Evolutionary conservation across 2,113 vertebrate genomes (phyloP).

Genomic region (Mesocricetus auratus): DNA sequence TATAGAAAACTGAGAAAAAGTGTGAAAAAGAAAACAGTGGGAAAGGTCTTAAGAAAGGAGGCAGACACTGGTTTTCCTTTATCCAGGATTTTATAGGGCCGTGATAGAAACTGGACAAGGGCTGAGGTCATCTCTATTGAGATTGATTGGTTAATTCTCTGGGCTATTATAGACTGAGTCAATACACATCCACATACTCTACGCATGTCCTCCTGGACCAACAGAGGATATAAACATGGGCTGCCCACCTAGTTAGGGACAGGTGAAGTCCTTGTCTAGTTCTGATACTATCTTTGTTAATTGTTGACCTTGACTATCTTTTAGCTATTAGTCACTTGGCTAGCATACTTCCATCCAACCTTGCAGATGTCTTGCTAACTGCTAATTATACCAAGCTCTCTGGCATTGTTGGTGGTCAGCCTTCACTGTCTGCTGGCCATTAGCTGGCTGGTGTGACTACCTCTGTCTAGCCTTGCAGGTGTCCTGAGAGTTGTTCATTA

Average conservation of each 20-base stretch:
- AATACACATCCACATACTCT: not conserved
- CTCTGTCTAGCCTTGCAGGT: not conserved
- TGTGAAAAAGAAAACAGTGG: not conserved
- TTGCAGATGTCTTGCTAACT: not conserved
- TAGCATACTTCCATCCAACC: not conserved
- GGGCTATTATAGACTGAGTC: not conserved
- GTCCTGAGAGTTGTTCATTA: not conserved
- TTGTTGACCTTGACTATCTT: not conserved
- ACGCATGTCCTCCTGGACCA: not conserved
- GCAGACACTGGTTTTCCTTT: not conserved
- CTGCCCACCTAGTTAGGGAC: not conserved
- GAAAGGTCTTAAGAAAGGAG: not conserved
- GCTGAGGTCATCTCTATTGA: not conserved
- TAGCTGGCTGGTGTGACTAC: not conserved
- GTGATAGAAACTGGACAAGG: not conserved
- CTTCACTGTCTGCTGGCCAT: not conserved
- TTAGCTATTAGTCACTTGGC: not conserved
- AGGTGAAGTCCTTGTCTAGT: not conserved
- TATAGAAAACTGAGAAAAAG: not conserved
- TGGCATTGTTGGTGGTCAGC: not conserved
- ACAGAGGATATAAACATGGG: too few species aligned
- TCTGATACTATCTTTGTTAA: not conserved
- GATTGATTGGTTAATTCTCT: not conserved
- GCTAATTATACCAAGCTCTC: not conserved
- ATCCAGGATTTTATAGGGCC: not conserved